These are phyloP conservation scores for Zapus hudsonius DNA, from an alignment of 2,113 vertebrate species.

Conservation along the genomic window DNA sequence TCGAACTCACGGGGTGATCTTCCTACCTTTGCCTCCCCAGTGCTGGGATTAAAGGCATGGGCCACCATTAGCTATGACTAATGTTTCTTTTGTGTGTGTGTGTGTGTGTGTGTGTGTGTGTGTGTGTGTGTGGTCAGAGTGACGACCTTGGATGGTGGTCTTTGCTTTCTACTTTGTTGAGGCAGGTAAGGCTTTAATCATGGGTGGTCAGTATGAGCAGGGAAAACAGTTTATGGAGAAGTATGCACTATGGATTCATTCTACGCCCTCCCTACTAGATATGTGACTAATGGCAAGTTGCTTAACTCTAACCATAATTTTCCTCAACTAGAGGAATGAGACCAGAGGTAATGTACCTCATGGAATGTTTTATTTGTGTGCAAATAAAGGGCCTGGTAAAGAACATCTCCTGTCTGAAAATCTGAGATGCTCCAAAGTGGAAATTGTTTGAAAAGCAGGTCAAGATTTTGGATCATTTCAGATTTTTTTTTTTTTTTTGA, in stretches of 20 bases:
- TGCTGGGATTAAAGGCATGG: too few relatives aligned
- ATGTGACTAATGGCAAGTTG: conserved; percentile 20
- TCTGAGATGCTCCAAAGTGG: background rate
- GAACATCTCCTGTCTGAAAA: background rate
- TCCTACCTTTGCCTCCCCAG: too few relatives aligned
- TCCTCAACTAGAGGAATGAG: background rate
- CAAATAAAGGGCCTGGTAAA: background rate
- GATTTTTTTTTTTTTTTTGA: too few relatives aligned
- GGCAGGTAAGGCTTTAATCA: background rate
- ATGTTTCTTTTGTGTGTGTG: too few relatives aligned
- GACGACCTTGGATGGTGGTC: too few relatives aligned
- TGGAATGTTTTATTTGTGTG: background rate
- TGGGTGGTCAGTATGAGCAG: background rate
- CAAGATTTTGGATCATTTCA: background rate
- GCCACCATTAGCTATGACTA: too few relatives aligned
- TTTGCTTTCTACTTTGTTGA: too few relatives aligned
- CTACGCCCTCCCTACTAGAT: background rate
- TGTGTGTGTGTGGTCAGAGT: too few relatives aligned
- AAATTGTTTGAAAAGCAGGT: background rate
- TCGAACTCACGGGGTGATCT: too few relatives aligned
- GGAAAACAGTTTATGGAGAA: background rate
- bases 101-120: too few relatives aligned
- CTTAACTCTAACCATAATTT: conserved; percentile 22
- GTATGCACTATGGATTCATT: background rate
- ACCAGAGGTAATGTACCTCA: background rate